A percentile compares a stretch with the other conserved stretches of the same genome.
Evolutionary conservation across 2,888 invertebrate species (phyloP).

Genomic region (Melieria omissa): DNA sequence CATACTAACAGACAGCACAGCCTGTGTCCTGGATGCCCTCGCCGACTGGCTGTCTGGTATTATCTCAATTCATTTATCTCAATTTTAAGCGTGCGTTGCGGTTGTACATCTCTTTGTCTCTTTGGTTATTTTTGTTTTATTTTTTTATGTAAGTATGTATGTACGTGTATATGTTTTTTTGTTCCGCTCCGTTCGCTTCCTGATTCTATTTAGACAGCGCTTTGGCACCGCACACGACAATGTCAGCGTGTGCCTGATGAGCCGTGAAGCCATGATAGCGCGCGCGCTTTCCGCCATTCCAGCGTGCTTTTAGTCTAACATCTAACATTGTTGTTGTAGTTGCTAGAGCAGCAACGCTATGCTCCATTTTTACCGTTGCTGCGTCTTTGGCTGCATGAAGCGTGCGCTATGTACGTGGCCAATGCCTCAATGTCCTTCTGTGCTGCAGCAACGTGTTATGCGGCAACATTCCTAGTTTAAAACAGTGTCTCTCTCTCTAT

Average conservation of each 20-base stretch:
- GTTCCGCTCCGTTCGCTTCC: too few species aligned
- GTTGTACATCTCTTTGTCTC: not conserved
- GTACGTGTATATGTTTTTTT: not conserved
- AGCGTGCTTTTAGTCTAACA: too few species aligned
- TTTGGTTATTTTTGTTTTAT: not conserved
- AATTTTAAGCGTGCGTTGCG: conserved; percentile 34
- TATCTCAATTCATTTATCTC: conserved; percentile 46
- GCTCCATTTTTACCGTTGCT: too few species aligned
- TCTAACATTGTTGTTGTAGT: too few species aligned
- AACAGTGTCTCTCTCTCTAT: too few species aligned
- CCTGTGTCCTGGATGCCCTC: not conserved
- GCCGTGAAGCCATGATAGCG: conserved; percentile 29
- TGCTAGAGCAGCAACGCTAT: too few species aligned
- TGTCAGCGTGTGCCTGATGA: conserved; percentile 25
- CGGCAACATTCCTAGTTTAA: too few species aligned
- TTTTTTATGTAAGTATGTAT: not conserved
- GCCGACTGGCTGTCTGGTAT: conserved; percentile 11
- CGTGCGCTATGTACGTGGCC: too few species aligned
- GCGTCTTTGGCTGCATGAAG: too few species aligned
- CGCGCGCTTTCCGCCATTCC: not conserved
- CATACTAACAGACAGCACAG: not conserved
- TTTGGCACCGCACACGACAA: not conserved
- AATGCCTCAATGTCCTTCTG: too few species aligned
- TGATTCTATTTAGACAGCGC: too few species aligned
- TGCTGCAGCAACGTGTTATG: too few species aligned